These are phyloP conservation scores for Psammodynastes pulverulentus DNA, from an alignment of 2,113 vertebrate genomes.

Conservation along the genomic window DNA sequence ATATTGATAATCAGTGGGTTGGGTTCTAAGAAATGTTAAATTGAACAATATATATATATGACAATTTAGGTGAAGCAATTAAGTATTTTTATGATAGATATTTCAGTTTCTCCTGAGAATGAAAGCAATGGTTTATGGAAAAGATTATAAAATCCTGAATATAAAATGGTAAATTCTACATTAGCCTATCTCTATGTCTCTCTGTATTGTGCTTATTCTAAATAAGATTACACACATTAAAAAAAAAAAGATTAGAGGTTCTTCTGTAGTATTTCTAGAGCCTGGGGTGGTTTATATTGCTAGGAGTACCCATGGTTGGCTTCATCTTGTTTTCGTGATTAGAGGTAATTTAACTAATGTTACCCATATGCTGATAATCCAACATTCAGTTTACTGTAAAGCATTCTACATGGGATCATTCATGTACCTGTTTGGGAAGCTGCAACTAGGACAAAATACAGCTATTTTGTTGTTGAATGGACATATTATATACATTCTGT, in stretches of 20 bases:
- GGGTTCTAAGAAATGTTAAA: not conserved
- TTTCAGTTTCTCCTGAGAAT: not conserved
- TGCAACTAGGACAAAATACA: not conserved
- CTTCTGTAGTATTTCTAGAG: not conserved
- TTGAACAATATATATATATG: not conserved
- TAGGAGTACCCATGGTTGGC: not conserved
- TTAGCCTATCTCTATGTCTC: not conserved
- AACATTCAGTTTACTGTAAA: not conserved
- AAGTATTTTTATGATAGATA: not conserved
- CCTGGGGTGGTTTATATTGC: not conserved
- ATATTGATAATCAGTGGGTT: conserved; percentile 3
- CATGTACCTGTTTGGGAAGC: not conserved
- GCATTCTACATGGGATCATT: not conserved
- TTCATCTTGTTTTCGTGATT: not conserved
- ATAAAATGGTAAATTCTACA: not conserved
- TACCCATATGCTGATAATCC: not conserved
- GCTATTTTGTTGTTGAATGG: not conserved
- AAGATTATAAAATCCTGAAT: not conserved
- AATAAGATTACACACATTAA: not conserved
- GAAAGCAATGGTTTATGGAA: not conserved
- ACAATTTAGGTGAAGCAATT: not conserved
- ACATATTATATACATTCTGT: not conserved
- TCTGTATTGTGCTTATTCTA: not conserved
- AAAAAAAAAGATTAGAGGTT: not conserved
- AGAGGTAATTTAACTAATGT: not conserved